Evolutionary conservation across 2,797 vertebrate genomes (phyloP), one percentile per base, ranked within the genome.

Genomic region (Sebastes dallii): DNA sequence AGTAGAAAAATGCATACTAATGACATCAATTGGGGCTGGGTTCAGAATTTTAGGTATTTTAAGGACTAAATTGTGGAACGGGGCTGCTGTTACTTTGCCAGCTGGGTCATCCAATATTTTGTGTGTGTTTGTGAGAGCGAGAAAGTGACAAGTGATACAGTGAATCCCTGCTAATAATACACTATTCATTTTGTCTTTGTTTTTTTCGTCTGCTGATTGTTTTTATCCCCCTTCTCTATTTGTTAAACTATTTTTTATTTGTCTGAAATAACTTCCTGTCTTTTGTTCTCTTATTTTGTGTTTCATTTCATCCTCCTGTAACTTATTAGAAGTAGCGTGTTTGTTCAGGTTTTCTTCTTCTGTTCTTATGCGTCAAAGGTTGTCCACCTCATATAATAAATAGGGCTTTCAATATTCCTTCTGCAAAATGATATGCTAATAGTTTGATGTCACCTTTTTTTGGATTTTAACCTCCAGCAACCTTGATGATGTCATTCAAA

Each of bases 1-100:
- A 93, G 91, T 94, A 93, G 94, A 92, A 91, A 86, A 91, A 86
- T 86, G 61, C 85, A 90, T 88, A 92, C 81, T 89, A 91, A 92
- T 90, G 81, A 83, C 77, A 74, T 81, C 70, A 87, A 84, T 75
- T 80, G 78, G 89, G 84, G 27, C 69, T 69, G 88, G 84, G 60
- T 81, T 86, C 81, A 86, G 69, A 82, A 77, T 81, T 83, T 81
- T 81, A 80, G 72, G 83, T 76, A 89, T 88, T 90, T 85, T 81
- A 90, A 89, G 75, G 91, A 87, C 86, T 87, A 86, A 86, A 90
- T 82, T 87, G 72, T 61, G 84, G 83, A 82, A 81, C 69, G 70
- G 77, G 77, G 72, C 55, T 78, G 72, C 74, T 80, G 85, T 94
- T 93, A 86, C 91, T 84, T 73, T 93, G 94, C 91, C 92, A 91